A percentile compares a stretch with the other conserved stretches of the same genome.
phyloP scores from a whole-genome alignment of 2,888 invertebrate species.

The Tenodera sinensis region DNA sequence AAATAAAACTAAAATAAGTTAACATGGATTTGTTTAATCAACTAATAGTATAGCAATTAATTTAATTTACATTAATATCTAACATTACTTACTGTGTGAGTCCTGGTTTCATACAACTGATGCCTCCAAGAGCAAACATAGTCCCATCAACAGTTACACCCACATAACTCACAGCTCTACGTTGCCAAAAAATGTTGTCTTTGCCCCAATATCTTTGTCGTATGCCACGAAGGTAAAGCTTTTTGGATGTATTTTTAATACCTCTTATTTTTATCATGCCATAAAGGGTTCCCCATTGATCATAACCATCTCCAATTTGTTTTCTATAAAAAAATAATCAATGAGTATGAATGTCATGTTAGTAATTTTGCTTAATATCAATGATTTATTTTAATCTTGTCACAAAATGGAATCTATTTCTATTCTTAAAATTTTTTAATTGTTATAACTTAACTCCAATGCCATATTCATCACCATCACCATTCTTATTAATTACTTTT shows the following conservation, averaged over 20 bases:
- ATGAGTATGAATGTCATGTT: background rate
- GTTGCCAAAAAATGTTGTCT: constrained; percentile 39
- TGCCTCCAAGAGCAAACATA: background rate
- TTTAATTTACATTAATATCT: no score
- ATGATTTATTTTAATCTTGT: no score
- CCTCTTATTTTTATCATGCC: constrained; percentile 54
- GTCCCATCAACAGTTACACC: constrained; percentile 1
- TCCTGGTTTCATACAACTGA: background rate
- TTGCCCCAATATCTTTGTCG: constrained; percentile 49
- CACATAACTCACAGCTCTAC: constrained; percentile 27
- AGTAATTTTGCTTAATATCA: no score
- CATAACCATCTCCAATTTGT: constrained; percentile 47
- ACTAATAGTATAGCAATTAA: no score
- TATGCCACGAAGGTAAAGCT: constrained; percentile 52
- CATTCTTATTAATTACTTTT: no score
- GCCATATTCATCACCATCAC: no score
- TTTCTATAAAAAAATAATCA: constrained; percentile 3
- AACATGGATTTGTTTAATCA: no score
- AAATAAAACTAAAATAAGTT: no score
- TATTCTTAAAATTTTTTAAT: no score
- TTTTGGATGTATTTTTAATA: constrained; percentile 41
- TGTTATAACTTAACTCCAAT: no score
- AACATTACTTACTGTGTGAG: background rate
- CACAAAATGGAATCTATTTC: no score
- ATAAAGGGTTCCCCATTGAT: constrained; percentile 61